Percentiles rank a stretch among this genome's conserved stretches.
phyloP scores from a whole-genome alignment of 2,113 vertebrate species.

The Gyps fulvus region DNA sequence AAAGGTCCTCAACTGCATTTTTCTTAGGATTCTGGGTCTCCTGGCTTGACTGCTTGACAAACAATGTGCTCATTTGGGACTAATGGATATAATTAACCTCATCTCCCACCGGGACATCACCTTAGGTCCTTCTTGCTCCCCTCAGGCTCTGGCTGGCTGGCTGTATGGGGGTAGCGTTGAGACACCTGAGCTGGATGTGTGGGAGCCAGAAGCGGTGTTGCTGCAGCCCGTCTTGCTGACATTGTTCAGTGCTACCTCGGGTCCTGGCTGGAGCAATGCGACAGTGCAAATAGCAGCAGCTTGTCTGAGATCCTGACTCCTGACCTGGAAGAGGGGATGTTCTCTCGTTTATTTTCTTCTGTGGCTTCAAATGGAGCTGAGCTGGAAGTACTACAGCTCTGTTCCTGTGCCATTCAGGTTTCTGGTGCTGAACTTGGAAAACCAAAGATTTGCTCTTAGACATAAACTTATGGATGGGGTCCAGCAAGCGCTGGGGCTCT shows the following conservation, averaged over 20 bases:
- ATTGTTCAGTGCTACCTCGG: rapidly evolving
- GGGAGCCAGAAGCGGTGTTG: neutral
- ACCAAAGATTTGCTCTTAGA: neutral
- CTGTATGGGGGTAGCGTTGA: neutral
- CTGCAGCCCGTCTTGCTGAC: neutral
- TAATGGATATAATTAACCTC: neutral
- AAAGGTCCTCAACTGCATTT: neutral
- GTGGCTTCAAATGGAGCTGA: neutral
- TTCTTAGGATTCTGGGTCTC: neutral
- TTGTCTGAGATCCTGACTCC: neutral
- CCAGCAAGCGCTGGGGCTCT: neutral
- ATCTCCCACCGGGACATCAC: neutral
- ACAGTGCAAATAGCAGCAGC: neutral
- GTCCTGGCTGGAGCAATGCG: neutral
- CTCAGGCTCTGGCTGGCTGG: neutral
- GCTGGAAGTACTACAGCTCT: neutral
- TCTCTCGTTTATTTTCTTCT: neutral
- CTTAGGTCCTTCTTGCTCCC: neutral
- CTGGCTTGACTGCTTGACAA: neutral
- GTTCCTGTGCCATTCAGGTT: neutral
- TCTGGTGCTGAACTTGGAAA: neutral
- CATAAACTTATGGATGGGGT: neutral
- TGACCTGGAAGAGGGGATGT: neutral
- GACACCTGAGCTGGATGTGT: neutral
- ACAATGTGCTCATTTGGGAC: neutral